phyloP scores from a whole-genome alignment of 1,140 invertebrate genomes.

The Lepidotrigona ventralis region DNA sequence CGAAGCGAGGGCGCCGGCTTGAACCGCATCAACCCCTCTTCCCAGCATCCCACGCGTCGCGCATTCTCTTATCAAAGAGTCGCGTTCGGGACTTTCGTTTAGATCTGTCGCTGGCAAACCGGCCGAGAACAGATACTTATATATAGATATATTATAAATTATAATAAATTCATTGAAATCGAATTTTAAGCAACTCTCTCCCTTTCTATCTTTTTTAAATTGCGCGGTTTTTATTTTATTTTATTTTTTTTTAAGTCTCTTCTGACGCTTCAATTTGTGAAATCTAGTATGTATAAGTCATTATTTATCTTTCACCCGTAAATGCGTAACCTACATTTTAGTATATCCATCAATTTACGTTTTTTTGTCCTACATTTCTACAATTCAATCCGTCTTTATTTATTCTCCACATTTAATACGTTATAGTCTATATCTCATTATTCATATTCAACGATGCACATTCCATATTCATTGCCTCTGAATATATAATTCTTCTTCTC shows the following conservation, averaged over 20 bases:
- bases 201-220: background rate
- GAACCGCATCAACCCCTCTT: constrained; percentile 62
- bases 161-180: background rate
- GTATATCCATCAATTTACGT: too few species aligned
- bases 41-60: constrained; percentile 62
- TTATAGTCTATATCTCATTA: background rate
- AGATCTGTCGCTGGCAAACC: background rate
- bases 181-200: background rate
- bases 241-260: too few species aligned
- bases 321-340: too few species aligned
- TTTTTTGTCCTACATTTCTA: too few species aligned
- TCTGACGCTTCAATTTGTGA: too few species aligned
- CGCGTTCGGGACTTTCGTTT: background rate
- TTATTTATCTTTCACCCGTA: too few species aligned
- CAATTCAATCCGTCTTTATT: too few species aligned
- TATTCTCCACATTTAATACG: background rate
- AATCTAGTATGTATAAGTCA: too few species aligned
- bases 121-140: too few species aligned
- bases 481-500: background rate
- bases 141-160: too few species aligned
- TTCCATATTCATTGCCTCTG: background rate
- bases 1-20: constrained; percentile 66
- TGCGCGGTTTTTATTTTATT: background rate
- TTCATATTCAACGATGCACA: background rate
- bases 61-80: constrained; percentile 62